Base-by-base conservation (phyloP, 1,140 invertebrate species). In the Plectrocnemia conspersa region DNA sequence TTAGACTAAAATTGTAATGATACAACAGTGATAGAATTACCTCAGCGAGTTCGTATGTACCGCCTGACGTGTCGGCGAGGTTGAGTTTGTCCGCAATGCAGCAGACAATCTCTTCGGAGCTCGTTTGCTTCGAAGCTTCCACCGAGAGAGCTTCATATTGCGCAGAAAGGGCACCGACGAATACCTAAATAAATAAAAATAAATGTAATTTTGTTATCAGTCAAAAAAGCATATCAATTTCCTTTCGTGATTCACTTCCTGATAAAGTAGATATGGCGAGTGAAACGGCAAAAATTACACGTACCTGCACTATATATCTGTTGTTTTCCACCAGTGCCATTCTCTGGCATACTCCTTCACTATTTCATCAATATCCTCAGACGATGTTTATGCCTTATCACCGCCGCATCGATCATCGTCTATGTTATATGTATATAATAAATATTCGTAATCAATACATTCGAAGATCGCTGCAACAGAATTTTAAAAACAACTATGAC, bases 131-230 rank as follows among this genome's bases (percentile, higher is more conserved):
- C 54, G 89, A 90, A 16, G 91, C 91, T 76, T 94, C 91, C 44
- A 96, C 89, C 32, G 88, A 89, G 13, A 94, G 78, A 52, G 88
- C 90, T 73, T 95, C 92, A 75, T 90, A 91, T 68, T 92, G 85
- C 61, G 83, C 82, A 64, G 88, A 92, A 64, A 93, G 79, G 57
- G 89, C 85, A 52, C 91, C 92, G 64, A 93, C 89, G 77, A 91
- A 93, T 70, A 96, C 90, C 78, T 90, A 83, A 56, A 48, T 16
- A 35, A 48, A 48, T 49, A 15, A 36, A 15, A n/a, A n/a, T n/a
- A n/a, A n/a, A n/a, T n/a, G n/a, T n/a, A n/a, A n/a, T n/a, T n/a
- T n/a, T n/a, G n/a, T n/a, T n/a, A n/a, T n/a, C n/a, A n/a, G n/a
- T n/a, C n/a, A n/a, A n/a, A n/a, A n/a, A n/a, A n/a, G n/a, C n/a